Evolutionary conservation across 2,797 vertebrate genomes (phyloP).

Genomic region (Zenarchopterus dispar): DNA sequence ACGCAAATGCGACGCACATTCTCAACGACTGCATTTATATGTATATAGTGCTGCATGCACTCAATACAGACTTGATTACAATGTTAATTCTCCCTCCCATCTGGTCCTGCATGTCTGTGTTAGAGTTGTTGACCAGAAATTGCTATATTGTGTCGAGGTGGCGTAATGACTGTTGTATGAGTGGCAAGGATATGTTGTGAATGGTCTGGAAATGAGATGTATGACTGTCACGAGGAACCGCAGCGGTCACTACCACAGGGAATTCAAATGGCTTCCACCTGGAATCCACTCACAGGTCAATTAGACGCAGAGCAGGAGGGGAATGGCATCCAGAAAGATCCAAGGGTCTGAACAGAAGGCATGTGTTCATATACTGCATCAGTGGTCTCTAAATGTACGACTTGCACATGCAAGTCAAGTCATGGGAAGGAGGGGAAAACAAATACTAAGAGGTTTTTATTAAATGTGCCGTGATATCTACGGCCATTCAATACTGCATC

Average conservation of each 20-base stretch:
- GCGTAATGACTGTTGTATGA: constrained; percentile 46
- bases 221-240: constrained; percentile 50
- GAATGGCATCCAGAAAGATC: constrained; percentile 1
- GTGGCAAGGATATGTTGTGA: constrained; percentile 62
- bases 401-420: constrained; percentile 33
- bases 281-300: constrained; percentile 67
- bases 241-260: constrained; percentile 66
- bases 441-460: constrained; percentile 12
- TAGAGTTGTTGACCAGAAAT: constrained; percentile 59
- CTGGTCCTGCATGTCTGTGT: constrained; percentile 33
- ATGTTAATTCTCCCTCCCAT: constrained; percentile 60
- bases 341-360: constrained; percentile 24
- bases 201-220: constrained; percentile 71
- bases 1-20: constrained; percentile 53
- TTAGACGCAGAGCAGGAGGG: constrained; percentile 42
- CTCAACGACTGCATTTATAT: constrained; percentile 42
- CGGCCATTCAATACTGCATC: background rate
- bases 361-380: constrained; percentile 42
- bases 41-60: constrained; percentile 23
- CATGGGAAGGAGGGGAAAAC: background rate
- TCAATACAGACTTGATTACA: constrained; percentile 54
- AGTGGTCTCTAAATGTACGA: constrained; percentile 29
- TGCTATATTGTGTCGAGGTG: constrained; percentile 45
- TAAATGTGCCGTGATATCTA: background rate
- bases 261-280: constrained; percentile 78